Base-by-base conservation (phyloP, 2,797 vertebrate genomes). In the Pangasius krempfi region DNA sequence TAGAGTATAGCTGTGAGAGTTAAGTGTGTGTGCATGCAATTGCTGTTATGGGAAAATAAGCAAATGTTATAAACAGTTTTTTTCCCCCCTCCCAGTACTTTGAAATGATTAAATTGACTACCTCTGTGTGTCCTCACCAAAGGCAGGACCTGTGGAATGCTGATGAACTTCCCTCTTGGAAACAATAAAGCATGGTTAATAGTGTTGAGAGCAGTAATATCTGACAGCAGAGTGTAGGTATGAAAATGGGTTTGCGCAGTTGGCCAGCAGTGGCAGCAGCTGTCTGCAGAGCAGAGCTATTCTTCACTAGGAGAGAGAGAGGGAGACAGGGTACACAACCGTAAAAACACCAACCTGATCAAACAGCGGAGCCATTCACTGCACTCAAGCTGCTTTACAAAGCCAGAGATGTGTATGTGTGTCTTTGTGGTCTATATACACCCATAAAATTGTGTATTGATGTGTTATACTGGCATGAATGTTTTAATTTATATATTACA, bases 271-370 rank as follows among this genome's bases (percentile, higher is more conserved):
- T 81, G 90, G 90, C 90, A 89, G 91, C 91, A 91, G 91, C 86
- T 92, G 91, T 89, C 84, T 85, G 84, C 84, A 86, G 84, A 68
- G 82, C 85, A 87, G 88, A 75, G 73, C 58, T 50, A 91, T 92
- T 87, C 87, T 89, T 89, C 89, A 91, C 87, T 70, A 30, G 54
- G 85, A 80, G 18, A 56, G 20, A 60, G 54, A 83, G 79, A 47
- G 7, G 16, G 33, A 73, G 88, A 90, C 86, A 88, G 82, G 90
- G 90, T 91, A 92, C 90, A 92, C 88, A 92, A 76, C 89, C 66
- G 22, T 91, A 91, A 92, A 92, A 91, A 86, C 89, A 89, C 91
- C 83, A 89, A 78, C 86, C 84, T 91, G 90, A 90, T 91, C 86
- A 92, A 92, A 92, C 86, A 91, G 54, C 85, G 85, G 76, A 79